Conservation (phyloP, 2,797 vertebrate genomes). For the Lateolabrax maculatus region DNA sequence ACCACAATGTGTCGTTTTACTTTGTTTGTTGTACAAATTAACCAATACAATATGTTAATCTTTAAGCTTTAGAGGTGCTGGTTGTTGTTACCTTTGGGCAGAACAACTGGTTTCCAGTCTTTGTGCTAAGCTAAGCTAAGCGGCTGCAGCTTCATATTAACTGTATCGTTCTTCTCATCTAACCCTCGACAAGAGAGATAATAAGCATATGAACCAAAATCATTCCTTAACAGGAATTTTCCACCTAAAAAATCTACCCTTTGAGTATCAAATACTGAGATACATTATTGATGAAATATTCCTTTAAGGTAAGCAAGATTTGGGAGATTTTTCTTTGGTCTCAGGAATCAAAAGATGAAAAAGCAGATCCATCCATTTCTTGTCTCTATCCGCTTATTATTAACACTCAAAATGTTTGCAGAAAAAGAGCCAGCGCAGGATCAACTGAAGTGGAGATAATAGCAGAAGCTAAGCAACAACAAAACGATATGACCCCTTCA, state of each 20-base stretch:
- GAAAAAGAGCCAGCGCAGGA: constrained; percentile 11
- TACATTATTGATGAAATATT: background rate
- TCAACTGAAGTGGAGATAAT: constrained; percentile 24
- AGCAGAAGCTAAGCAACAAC: constrained; percentile 2
- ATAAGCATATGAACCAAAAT: background rate
- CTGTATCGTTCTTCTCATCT: background rate
- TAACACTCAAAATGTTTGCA: background rate
- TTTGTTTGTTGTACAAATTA: background rate
- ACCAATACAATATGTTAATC: background rate
- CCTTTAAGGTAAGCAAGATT: background rate
- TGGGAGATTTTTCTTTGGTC: background rate
- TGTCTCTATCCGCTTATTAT: background rate
- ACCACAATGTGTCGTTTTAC: background rate
- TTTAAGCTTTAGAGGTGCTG: background rate
- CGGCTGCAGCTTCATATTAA: background rate
- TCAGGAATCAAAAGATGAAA: background rate
- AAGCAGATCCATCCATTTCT: background rate
- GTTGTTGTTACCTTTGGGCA: background rate
- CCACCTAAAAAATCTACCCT: background rate
- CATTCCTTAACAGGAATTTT: background rate
- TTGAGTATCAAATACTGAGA: background rate
- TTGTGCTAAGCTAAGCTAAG: background rate
- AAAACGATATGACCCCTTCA: background rate
- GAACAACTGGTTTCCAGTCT: background rate
- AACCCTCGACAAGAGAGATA: background rate